These are phyloP conservation scores for Cariama cristata DNA, from an alignment of 2,113 vertebrate genomes.

Conservation along the genomic window DNA sequence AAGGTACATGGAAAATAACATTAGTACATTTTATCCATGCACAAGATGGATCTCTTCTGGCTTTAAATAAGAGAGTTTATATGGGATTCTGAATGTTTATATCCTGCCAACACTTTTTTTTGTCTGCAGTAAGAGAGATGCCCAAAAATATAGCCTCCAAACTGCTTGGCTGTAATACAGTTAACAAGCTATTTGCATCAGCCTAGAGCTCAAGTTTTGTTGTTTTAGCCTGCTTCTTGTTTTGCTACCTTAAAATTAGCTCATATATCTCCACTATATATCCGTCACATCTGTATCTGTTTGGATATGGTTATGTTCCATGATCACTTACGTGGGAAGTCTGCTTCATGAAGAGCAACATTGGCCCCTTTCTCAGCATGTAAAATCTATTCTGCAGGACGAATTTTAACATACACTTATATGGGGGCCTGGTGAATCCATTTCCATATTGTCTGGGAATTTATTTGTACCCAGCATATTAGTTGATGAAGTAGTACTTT, in stretches of 20 bases:
- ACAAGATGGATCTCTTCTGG: background rate
- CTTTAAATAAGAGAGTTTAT: constrained; percentile 4
- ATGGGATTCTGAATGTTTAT: constrained; percentile 12
- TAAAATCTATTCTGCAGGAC: background rate
- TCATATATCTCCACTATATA: background rate
- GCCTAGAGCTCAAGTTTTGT: background rate
- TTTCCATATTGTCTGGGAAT: background rate
- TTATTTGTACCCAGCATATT: background rate
- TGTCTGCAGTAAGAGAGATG: background rate
- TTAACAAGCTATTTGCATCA: background rate
- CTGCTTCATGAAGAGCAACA: background rate
- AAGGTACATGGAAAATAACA: background rate
- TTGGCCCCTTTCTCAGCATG: background rate
- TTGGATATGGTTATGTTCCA: background rate
- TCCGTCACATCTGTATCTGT: background rate
- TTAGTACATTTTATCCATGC: background rate
- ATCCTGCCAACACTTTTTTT: background rate
- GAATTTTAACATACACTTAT: background rate
- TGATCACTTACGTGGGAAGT: background rate
- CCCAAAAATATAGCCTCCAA: background rate
- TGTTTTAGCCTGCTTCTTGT: background rate
- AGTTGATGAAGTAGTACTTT: constrained; percentile 10
- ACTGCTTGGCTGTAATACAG: background rate
- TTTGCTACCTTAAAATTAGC: constrained; percentile 6
- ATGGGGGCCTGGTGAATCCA: background rate